Conservation (phyloP, 2,113 vertebrate species). For the Machaerirhynchus nigripectus region DNA sequence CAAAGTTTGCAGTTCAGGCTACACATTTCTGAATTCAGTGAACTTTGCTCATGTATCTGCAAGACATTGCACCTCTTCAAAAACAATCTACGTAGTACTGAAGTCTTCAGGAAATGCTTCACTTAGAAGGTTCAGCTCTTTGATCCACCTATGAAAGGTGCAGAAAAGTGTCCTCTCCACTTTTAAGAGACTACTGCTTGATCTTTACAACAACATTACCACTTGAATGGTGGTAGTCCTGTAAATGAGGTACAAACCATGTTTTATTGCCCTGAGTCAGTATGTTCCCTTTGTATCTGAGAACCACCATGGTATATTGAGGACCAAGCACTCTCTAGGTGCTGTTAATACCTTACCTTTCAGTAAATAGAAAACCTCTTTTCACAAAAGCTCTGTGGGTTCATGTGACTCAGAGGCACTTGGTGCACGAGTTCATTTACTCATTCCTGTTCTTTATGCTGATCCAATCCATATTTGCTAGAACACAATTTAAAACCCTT, state of each 20-base stretch:
- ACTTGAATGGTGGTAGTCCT: background rate
- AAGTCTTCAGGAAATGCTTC: background rate
- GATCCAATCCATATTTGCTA: background rate
- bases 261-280: background rate
- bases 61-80: background rate
- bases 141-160: background rate
- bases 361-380: background rate
- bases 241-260: background rate
- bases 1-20: background rate
- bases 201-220: background rate
- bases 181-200: background rate
- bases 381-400: background rate
- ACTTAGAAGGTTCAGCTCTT: background rate
- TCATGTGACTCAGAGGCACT: background rate
- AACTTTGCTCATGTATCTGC: background rate
- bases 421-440: background rate
- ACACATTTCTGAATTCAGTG: background rate
- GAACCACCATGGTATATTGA: accelerated
- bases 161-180: background rate
- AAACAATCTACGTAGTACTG: background rate
- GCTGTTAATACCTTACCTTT: background rate
- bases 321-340: accelerated
- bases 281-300: background rate
- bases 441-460: background rate
- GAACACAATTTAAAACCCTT: background rate